Evolutionary conservation across 2,797 vertebrate species (phyloP), one percentile per base, ranked within the genome.

Genomic region (Linurgus olivaceus): DNA sequence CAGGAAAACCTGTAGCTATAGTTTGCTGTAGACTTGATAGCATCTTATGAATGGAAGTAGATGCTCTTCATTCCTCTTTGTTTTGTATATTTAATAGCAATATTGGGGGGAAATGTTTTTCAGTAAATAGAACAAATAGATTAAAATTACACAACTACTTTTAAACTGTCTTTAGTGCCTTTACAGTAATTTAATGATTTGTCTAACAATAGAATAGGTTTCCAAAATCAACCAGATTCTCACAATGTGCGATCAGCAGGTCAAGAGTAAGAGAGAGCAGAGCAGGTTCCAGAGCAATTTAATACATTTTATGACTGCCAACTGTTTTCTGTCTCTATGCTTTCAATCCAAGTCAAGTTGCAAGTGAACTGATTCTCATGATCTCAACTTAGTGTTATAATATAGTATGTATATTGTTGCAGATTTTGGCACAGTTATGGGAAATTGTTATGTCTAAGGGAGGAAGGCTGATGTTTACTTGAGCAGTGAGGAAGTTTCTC

Each of bases 261-360:
- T 85, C 67, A 63, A 94, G 86, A 68, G 28, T 63, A 61, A 62
- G 74, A 61, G 45, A 88, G 35, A 52, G 72, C 50, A 76, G 61
- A 95, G 84, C 68, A 66, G 42, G 75, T 72, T 90, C 58, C 84
- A 72, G 11, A 91, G 67, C 62, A 81, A 73, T 94, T 87, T 62
- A 83, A 21, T 73, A 11, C 15, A 18, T 86, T 96, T 80, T 62
- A 52, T 58, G 68, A 62, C 50, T 93, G 63, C 71, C 47, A 86
- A 38, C 76, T 77, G 40, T 88, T 96, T 94, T 90, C 81, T 42
- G 23, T 95, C 55, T 87, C 44, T 45, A 15, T 82, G 89, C 33
- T 96, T 96, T 95, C 95, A 92, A 95, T 93, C 93, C 80, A 96
- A 96, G 81, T 93, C 51, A 51, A 92, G 75, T 93, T 96, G 89